phyloP scores from a whole-genome alignment of 2,797 vertebrate species.

The Numenius phaeopus region DNA sequence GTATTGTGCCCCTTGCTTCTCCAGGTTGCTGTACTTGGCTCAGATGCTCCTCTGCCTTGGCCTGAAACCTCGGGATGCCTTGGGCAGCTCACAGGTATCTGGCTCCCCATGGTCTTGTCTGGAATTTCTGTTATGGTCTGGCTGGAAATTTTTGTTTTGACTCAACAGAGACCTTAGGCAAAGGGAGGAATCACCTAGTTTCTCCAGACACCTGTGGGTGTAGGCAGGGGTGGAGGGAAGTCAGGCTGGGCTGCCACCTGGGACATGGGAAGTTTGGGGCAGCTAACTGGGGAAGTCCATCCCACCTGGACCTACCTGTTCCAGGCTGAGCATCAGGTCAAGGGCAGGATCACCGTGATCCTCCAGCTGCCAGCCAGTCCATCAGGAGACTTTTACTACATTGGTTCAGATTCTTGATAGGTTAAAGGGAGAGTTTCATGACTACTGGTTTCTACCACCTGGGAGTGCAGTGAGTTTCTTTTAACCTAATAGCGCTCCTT shows the following conservation, averaged over 20 bases:
- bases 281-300: neutral
- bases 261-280: fast-evolving
- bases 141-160: neutral
- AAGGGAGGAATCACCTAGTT: neutral
- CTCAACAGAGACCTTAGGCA: neutral
- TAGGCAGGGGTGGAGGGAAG: neutral
- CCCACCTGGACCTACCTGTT: fast-evolving
- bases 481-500: neutral
- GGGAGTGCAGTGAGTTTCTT: neutral
- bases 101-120: too few relatives aligned
- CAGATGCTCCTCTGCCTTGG: neutral
- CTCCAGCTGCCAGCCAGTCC: neutral
- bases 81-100: neutral
- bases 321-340: neutral
- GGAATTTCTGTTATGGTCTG: neutral
- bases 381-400: neutral
- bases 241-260: neutral
- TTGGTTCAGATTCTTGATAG: neutral
- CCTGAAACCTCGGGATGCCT: neutral
- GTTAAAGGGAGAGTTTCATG: neutral
- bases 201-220: neutral
- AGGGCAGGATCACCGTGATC: neutral
- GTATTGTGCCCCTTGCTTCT: neutral
- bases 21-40: neutral
- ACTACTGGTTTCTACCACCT: neutral